Percentiles rank a stretch among this genome's conserved stretches.
Conservation (phyloP, 2,113 vertebrate species). For the Melanocharis versteri region DNA sequence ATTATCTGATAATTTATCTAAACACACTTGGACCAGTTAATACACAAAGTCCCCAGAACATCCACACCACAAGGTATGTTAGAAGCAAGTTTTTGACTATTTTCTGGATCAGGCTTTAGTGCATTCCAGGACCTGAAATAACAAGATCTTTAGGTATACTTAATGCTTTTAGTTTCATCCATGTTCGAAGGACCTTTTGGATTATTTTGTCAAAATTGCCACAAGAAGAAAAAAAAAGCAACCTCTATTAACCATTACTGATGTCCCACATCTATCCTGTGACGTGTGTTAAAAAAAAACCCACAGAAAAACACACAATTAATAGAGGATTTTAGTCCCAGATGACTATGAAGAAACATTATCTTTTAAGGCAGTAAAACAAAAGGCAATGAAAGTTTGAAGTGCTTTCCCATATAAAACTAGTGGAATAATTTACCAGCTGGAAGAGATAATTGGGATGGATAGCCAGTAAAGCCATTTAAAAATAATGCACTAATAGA, state of each 20-base stretch:
- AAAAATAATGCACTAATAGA: neutral
- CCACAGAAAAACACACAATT: neutral
- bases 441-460: neutral
- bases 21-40: neutral
- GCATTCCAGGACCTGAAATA: accelerated
- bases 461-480: neutral
- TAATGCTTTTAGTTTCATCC: neutral
- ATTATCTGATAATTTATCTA: neutral
- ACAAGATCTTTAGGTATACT: neutral
- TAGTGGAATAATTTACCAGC: neutral
- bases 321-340: neutral
- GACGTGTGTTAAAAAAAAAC: neutral
- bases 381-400: neutral
- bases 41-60: neutral
- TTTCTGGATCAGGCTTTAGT: neutral
- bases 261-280: neutral
- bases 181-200: neutral
- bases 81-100: neutral
- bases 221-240: neutral
- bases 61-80: neutral
- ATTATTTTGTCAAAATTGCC: neutral
- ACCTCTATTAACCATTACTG: neutral
- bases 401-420: neutral
- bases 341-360: neutral
- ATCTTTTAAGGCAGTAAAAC: neutral